A percentile compares a stretch with the other conserved stretches of the same genome.
Conservation (phyloP, 2,888 invertebrate genomes). For the Pollenia angustigena region DNA sequence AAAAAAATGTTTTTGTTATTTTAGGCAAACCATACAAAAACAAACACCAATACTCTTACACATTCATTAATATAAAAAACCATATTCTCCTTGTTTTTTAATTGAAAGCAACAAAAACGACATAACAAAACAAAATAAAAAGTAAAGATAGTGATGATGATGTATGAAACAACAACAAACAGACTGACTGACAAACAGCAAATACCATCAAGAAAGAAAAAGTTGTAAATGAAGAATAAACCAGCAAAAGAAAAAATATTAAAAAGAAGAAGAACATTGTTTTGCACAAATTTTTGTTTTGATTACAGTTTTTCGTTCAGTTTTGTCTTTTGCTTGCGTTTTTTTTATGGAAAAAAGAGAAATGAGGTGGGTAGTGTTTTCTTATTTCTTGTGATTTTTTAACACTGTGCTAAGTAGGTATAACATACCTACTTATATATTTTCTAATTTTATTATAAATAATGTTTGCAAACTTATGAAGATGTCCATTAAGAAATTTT, state of each 20-base stretch:
- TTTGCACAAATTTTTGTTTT: conserved; percentile 73
- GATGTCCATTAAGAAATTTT: no score
- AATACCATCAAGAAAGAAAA: conserved; percentile 60
- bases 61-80: background rate
- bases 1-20: conserved; percentile 25
- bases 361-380: conserved; percentile 30
- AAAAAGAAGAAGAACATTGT: conserved; percentile 57
- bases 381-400: conserved; percentile 12
- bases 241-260: conserved; percentile 38
- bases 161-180: conserved; percentile 31
- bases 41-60: conserved; percentile 1
- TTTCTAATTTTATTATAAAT: background rate
- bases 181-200: background rate
- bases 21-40: conserved; percentile 40
- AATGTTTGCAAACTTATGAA: background rate
- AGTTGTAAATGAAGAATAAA: conserved; percentile 60
- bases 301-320: conserved; percentile 71
- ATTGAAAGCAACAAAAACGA: background rate
- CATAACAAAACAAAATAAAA: background rate
- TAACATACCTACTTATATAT: no score
- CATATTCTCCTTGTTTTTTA: background rate
- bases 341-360: conserved; percentile 30
- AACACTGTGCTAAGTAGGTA: background rate
- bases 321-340: conserved; percentile 49
- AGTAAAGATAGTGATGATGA: conserved; percentile 20